Evolutionary conservation across 1,140 invertebrate genomes (phyloP).

Genomic region (Melipona quadrifasciata): DNA sequence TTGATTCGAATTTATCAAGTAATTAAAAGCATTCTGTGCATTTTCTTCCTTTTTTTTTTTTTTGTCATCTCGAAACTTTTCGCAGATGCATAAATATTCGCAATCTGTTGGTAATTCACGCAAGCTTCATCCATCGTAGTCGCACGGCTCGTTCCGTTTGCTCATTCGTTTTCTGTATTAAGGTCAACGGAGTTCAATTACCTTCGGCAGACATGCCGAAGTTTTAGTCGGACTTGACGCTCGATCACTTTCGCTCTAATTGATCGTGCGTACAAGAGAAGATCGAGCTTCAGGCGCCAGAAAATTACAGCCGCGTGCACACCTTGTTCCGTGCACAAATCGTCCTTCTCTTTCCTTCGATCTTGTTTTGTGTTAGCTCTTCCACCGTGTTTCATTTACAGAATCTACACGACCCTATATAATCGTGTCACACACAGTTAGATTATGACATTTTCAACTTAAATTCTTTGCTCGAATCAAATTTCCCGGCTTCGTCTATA

Average conservation of each 20-base stretch:
- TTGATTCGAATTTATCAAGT: background rate
- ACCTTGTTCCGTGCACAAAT: background rate
- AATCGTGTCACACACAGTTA: background rate
- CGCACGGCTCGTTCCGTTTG: constrained; percentile 47
- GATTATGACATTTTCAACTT: background rate
- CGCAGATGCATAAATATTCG: background rate
- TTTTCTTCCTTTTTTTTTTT: background rate
- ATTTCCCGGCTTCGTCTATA: background rate
- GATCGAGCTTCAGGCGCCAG: constrained; percentile 29
- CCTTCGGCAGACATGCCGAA: constrained; percentile 58
- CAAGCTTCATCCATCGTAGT: constrained; percentile 30
- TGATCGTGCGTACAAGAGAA: constrained; percentile 46
- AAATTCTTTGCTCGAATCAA: background rate
- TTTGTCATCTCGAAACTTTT: background rate
- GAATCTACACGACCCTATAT: background rate
- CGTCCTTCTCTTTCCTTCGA: background rate
- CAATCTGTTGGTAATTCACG: background rate
- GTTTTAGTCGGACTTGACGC: constrained; percentile 58
- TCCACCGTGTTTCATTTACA: background rate
- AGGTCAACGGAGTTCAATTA: constrained; percentile 74
- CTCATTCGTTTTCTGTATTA: constrained; percentile 64
- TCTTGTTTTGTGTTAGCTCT: background rate
- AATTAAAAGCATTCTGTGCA: background rate
- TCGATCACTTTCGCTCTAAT: constrained; percentile 65
- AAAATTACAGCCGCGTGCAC: background rate